These are phyloP conservation scores for Porites evermanni DNA, from an alignment of 92 coral and sea anemone genomes.

Conservation along the genomic window DNA sequence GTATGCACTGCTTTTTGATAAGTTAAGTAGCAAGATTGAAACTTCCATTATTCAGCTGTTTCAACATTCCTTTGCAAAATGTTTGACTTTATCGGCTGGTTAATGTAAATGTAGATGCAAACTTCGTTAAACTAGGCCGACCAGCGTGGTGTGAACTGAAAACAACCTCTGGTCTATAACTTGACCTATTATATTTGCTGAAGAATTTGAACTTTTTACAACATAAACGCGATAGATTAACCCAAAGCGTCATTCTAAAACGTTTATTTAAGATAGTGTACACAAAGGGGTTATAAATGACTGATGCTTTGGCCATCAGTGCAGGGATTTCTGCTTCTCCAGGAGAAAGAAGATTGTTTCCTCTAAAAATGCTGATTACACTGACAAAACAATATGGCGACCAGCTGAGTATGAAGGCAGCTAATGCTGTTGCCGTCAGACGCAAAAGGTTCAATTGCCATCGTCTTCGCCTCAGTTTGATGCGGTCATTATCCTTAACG, in stretches of 20 bases:
- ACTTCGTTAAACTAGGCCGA: neutral
- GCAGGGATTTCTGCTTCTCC: slow-evolving; percentile 64
- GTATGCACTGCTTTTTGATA: no score
- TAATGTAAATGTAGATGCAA: neutral
- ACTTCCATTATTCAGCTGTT: neutral
- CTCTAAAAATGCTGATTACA: slow-evolving; percentile 47
- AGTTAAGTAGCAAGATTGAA: neutral
- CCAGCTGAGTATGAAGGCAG: slow-evolving; percentile 67
- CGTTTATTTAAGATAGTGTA: slow-evolving; percentile 50
- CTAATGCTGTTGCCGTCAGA: slow-evolving; percentile 60
- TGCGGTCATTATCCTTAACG: slow-evolving; percentile 9
- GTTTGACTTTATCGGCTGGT: no score
- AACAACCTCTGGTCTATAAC: neutral
- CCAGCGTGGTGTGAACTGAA: neutral
- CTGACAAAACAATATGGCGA: slow-evolving; percentile 66
- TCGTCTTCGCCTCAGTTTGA: slow-evolving; percentile 11
- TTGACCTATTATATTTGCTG: neutral
- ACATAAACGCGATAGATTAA: neutral
- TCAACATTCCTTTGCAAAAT: no score
- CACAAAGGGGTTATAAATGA: slow-evolving; percentile 66
- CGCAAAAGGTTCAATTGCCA: slow-evolving; percentile 51
- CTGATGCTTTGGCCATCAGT: slow-evolving; percentile 72
- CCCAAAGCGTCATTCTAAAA: slow-evolving; percentile 44
- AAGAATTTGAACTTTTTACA: neutral
- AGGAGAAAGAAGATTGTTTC: slow-evolving; percentile 42